Evolutionary conservation across 2,113 vertebrate genomes (phyloP).

Genomic region (Emydura subglobosa): DNA sequence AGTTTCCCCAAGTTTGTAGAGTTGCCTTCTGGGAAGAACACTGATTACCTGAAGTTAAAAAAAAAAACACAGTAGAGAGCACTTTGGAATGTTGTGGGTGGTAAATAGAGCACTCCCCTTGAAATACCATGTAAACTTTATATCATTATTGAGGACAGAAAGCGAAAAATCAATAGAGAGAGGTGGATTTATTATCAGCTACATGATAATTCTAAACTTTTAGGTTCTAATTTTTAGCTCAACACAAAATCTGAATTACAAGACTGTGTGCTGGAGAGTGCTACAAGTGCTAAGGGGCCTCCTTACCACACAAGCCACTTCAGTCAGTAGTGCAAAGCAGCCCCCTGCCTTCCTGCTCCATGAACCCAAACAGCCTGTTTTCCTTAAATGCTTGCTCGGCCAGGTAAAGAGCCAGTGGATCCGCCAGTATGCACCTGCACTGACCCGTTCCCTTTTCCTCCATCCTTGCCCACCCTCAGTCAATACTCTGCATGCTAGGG

Average conservation of each 20-base stretch:
- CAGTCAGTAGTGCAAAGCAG: background rate
- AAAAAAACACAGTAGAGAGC: too few relatives aligned
- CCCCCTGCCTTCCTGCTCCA: background rate
- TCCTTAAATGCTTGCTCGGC: background rate
- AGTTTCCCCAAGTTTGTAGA: too few relatives aligned
- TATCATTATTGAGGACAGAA: background rate
- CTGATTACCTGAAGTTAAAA: too few relatives aligned
- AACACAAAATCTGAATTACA: background rate
- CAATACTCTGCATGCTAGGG: background rate
- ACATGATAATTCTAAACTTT: background rate
- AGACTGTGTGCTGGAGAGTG: background rate
- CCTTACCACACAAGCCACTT: background rate
- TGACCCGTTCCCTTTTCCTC: too few relatives aligned
- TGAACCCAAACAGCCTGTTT: background rate
- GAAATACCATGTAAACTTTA: background rate
- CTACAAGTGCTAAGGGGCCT: background rate
- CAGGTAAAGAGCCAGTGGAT: too few relatives aligned
- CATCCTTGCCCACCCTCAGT: background rate
- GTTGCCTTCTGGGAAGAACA: too few relatives aligned
- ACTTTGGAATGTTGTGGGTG: too few relatives aligned
- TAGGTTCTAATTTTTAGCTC: background rate
- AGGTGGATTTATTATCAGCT: background rate
- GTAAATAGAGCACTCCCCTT: background rate
- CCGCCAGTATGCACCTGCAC: too few relatives aligned
- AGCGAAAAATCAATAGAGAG: background rate